Evolutionary conservation across 1,140 invertebrate genomes (phyloP).

Genomic region (Lethocerus indicus): DNA sequence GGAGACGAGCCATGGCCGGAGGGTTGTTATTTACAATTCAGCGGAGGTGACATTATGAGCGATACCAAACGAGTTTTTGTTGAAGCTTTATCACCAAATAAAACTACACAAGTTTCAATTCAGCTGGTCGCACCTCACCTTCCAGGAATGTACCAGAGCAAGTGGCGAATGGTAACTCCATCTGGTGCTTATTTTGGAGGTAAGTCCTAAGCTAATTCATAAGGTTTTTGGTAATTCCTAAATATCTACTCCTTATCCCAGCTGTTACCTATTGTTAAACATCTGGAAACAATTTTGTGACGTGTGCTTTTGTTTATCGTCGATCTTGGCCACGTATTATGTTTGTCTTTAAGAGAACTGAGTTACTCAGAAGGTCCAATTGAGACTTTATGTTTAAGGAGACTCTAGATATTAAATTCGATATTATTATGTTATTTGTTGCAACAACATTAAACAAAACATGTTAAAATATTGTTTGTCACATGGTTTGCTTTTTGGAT

Average conservation of each 20-base stretch:
- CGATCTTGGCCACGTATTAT: no score
- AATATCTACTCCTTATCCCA: neutral
- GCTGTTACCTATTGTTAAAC: neutral
- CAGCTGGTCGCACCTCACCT: constrained; percentile 46
- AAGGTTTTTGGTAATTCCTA: neutral
- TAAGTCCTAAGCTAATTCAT: constrained; percentile 22
- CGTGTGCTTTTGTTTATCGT: neutral
- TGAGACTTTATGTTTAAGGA: neutral
- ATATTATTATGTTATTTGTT: neutral
- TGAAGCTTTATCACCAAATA: constrained; percentile 42
- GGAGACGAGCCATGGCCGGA: constrained; percentile 62
- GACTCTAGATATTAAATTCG: neutral
- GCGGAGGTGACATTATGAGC: constrained; percentile 38
- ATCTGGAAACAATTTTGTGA: no score
- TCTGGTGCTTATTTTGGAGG: constrained; percentile 72
- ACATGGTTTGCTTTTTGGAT: no score
- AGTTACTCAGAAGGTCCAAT: neutral
- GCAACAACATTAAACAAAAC: no score
- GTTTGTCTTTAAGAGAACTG: neutral
- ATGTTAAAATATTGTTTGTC: no score
- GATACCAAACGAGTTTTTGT: constrained; percentile 32
- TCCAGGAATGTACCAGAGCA: constrained; percentile 56
- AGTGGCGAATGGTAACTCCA: constrained; percentile 67
- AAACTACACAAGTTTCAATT: constrained; percentile 44
- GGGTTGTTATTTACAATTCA: constrained; percentile 52